A percentile compares a stretch with the other conserved stretches of the same genome.
These are phyloP conservation scores for Neocrepidodera transversa DNA, from an alignment of 2,888 invertebrate genomes.

Conservation along the genomic window DNA sequence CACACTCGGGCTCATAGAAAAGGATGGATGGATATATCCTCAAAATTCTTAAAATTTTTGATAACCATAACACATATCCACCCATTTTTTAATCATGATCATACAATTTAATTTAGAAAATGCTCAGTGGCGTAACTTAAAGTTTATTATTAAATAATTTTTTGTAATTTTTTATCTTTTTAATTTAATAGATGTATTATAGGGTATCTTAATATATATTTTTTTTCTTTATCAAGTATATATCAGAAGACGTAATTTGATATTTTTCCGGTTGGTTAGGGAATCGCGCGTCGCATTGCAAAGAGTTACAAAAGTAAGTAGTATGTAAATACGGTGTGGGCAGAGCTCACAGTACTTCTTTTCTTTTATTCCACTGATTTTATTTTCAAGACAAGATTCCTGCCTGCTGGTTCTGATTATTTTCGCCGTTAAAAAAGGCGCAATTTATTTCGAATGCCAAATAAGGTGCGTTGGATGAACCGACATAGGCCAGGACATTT, in stretches of 20 bases:
- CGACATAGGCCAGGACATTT: background rate
- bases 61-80: too few species aligned
- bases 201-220: too few species aligned
- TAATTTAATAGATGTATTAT: too few species aligned
- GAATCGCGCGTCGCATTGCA: background rate
- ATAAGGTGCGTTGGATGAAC: conserved; percentile 44
- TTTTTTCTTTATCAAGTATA: background rate
- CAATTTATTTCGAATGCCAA: conserved; percentile 47
- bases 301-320: conserved; percentile 35
- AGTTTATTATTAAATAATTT: too few species aligned
- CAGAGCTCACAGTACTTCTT: conserved; percentile 35
- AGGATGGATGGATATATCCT: too few species aligned
- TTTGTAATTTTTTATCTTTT: too few species aligned
- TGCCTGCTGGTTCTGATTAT: conserved; percentile 50
- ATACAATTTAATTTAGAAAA: too few species aligned
- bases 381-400: conserved; percentile 47
- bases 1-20: too few species aligned
- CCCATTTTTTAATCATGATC: too few species aligned
- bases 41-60: too few species aligned
- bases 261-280: conserved; percentile 12
- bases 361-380: conserved; percentile 46
- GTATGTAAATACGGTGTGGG: conserved; percentile 46
- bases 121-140: too few species aligned
- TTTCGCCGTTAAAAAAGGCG: conserved; percentile 46
- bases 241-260: conserved; percentile 1